Percentiles rank a stretch among this genome's conserved stretches.
These are phyloP conservation scores for Epinephelus malabaricus DNA, from an alignment of 2,797 vertebrate genomes.

Conservation along the genomic window DNA sequence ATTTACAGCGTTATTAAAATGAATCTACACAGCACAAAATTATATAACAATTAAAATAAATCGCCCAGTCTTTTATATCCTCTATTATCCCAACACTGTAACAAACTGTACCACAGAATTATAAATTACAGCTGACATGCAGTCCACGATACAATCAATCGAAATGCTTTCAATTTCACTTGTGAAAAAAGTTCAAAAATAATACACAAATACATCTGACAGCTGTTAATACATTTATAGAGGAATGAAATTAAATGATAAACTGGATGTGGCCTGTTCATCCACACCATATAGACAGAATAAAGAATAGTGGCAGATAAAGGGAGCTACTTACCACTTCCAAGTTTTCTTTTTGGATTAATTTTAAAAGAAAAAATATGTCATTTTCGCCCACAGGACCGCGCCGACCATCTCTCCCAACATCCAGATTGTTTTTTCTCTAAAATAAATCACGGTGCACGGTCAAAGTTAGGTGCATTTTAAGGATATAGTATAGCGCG, in stretches of 20 bases:
- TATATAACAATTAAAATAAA: neutral
- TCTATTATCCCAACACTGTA: neutral
- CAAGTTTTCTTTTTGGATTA: slow-evolving; percentile 80
- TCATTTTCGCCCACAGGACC: neutral
- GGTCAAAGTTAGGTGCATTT: slow-evolving; percentile 78
- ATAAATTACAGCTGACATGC: slow-evolving; percentile 12
- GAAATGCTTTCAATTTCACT: slow-evolving; percentile 22
- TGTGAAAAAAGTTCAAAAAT: slow-evolving; percentile 45
- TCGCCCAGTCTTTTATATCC: neutral
- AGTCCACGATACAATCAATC: slow-evolving; percentile 16
- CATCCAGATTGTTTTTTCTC: slow-evolving; percentile 30
- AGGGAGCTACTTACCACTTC: slow-evolving; percentile 81
- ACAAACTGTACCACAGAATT: slow-evolving; percentile 12
- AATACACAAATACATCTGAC: slow-evolving; percentile 5
- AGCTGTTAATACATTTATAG: neutral
- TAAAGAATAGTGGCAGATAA: slow-evolving; percentile 68
- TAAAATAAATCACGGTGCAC: slow-evolving; percentile 53
- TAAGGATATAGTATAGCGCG: slow-evolving; percentile 65
- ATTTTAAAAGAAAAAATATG: slow-evolving; percentile 38
- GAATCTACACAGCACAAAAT: neutral
- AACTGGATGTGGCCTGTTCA: slow-evolving; percentile 17
- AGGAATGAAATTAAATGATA: neutral
- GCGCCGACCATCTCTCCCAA: neutral
- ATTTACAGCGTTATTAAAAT: slow-evolving; percentile 1
- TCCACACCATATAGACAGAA: slow-evolving; percentile 38